A percentile compares a stretch with the other conserved stretches of the same genome.
phyloP scores from a whole-genome alignment of 2,113 vertebrate genomes.

The Diadophis punctatus region DNA sequence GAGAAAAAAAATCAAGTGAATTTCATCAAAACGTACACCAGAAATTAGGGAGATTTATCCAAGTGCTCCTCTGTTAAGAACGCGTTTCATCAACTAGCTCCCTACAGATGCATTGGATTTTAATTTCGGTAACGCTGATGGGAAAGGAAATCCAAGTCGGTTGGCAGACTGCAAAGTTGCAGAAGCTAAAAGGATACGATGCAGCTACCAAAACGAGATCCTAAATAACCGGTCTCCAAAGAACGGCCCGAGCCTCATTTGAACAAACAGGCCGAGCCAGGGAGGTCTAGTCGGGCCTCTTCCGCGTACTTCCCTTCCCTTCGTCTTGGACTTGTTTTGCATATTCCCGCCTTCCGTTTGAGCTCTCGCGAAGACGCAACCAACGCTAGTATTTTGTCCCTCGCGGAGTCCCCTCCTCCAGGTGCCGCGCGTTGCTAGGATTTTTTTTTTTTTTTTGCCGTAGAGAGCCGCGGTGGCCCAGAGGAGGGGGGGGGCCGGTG shows the following conservation, averaged over 20 bases:
- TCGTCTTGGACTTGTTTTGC: neutral
- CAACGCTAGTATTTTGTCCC: slow-evolving; percentile 46
- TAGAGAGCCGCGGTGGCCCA: neutral
- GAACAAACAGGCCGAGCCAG: neutral
- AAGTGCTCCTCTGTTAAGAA: neutral
- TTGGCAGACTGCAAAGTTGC: neutral
- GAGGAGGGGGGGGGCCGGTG: neutral
- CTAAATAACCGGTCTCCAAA: neutral
- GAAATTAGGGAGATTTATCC: neutral
- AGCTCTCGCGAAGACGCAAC: neutral
- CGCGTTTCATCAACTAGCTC: neutral
- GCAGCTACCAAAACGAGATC: neutral
- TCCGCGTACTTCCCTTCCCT: neutral
- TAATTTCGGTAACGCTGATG: neutral
- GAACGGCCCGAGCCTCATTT: neutral
- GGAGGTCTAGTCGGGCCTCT: neutral
- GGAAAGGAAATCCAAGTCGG: neutral
- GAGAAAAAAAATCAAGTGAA: neutral
- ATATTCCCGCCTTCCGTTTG: neutral
- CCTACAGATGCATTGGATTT: neutral
- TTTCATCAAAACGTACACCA: neutral
- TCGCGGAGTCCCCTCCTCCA: slow-evolving; percentile 34
- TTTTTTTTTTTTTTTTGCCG: neutral
- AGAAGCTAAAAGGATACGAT: neutral
- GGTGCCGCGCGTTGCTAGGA: slow-evolving; percentile 41